Evolutionary conservation across 2,113 vertebrate genomes (phyloP), one percentile per base, ranked within the genome.

Genomic region (Corythornis cristatus): DNA sequence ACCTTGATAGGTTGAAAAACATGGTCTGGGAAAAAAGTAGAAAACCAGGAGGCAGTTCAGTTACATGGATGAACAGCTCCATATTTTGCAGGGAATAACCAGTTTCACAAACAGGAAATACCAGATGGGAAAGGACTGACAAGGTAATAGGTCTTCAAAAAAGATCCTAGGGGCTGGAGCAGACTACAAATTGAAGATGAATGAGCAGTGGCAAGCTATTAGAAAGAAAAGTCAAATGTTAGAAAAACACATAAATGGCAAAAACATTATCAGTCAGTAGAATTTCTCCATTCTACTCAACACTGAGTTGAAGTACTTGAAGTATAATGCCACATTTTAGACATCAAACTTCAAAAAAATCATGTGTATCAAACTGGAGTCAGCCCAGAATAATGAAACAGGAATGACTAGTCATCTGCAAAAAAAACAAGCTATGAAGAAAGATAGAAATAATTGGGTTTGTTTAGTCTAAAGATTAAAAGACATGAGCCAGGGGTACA

Each of bases 391-490:
- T 0, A 62, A 7, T 84, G 16, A 74, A 89, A 87, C 33, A 48
- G 3, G 29, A 89, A 77, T 19, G 22, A 85, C 50, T 37, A 79
- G 7, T n/a, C 23, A 22, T 64, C 46, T 71, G n/a, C 31, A 78
- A 78, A 92, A 56, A 28, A 56, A 28, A 79, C 0, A 7, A 75
- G 11, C 28, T 43, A 42, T 37, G 46, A 54, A 73, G 28, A 67
- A 91, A 88, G 48, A 56, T 6, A 82, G 51, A 76, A 88, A 62
- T 79, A 75, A 75, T 37, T 85, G 2, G 5, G 6, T 67, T 90
- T 87, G 16, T 71, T 94, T 92, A 79, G 53, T 79, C 53, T 92
- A 54, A 82, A 57, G 7, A 51, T 71, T 12, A 82, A 91, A 84
- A 82, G 53, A 64, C 40, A 45, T 25, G 7, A 92, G 5, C 22